Conservation (phyloP, 2,888 invertebrate genomes). For the Drosophila ustulata region DNA sequence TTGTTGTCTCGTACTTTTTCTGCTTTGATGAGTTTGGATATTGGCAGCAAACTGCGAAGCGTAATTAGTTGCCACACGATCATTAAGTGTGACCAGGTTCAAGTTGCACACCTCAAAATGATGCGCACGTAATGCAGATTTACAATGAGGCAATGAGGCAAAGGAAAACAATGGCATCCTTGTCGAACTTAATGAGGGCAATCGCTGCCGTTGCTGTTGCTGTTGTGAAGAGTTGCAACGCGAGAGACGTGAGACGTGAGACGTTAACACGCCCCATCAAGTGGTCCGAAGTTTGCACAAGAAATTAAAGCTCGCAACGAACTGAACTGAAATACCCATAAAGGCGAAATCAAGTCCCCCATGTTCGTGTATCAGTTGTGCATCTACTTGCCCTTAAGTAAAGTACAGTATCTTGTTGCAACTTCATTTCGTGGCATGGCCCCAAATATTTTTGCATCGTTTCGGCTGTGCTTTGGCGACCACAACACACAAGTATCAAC, state of each 20-base stretch:
- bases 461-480: slow-evolving; percentile 54
- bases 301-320: slow-evolving; percentile 64
- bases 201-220: not conserved
- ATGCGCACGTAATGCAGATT: slow-evolving; percentile 80
- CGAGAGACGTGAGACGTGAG: slow-evolving; percentile 29
- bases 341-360: slow-evolving; percentile 63
- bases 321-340: slow-evolving; percentile 51
- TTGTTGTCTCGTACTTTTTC: not conserved
- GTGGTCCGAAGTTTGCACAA: slow-evolving; percentile 75
- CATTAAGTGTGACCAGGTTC: slow-evolving; percentile 43
- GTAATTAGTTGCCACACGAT: slow-evolving; percentile 55
- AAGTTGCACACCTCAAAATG: slow-evolving; percentile 74
- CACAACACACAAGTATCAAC: slow-evolving; percentile 51
- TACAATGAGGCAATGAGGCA: slow-evolving; percentile 37
- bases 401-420: slow-evolving; percentile 82
- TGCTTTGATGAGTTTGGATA: not conserved
- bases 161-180: slow-evolving; percentile 48
- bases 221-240: slow-evolving; percentile 30
- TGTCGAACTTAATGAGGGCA: slow-evolving; percentile 71
- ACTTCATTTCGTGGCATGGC: slow-evolving; percentile 78
- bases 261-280: slow-evolving; percentile 61
- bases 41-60: not conserved
- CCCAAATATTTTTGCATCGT: slow-evolving; percentile 74
- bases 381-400: slow-evolving; percentile 82
- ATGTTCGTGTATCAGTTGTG: slow-evolving; percentile 76